Evolutionary conservation across 2,888 invertebrate species (phyloP).

Genomic region (Parasteatoda lunata): DNA sequence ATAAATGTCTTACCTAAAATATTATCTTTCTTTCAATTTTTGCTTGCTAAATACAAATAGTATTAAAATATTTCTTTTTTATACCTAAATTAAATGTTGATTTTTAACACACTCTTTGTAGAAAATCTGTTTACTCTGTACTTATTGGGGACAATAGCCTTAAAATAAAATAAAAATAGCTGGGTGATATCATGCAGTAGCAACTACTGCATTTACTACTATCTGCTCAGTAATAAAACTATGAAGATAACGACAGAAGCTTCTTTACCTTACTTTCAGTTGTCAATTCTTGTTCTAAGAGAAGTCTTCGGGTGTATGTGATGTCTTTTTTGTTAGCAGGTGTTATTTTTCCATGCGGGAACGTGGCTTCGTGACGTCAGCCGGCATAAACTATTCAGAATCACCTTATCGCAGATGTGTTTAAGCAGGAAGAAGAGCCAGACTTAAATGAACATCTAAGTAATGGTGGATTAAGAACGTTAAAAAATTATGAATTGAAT

Average conservation of each 20-base stretch:
- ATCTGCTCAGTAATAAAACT: background rate
- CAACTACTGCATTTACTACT: background rate
- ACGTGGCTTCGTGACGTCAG: slow-evolving; percentile 54
- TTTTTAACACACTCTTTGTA: background rate
- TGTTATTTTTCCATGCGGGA: slow-evolving; percentile 61
- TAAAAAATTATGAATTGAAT: no score
- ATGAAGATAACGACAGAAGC: no score
- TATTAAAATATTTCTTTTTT: background rate
- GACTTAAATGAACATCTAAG: background rate
- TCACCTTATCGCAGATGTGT: background rate
- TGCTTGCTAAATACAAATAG: background rate
- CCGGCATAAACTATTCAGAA: background rate
- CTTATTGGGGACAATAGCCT: background rate
- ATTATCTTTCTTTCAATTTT: no score
- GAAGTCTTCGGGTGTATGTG: slow-evolving; percentile 3
- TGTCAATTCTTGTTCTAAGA: background rate
- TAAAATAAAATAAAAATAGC: background rate
- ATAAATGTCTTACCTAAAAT: no score
- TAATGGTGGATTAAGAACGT: no score
- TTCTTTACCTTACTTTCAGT: background rate
- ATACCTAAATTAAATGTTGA: background rate
- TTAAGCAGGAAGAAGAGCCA: background rate
- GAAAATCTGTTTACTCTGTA: background rate
- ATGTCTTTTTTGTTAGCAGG: slow-evolving; percentile 39
- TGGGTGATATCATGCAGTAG: background rate